Percentiles rank a stretch among this genome's conserved stretches.
Conservation (phyloP, 1,140 invertebrate species). For the Platyscapa corneri region DNA sequence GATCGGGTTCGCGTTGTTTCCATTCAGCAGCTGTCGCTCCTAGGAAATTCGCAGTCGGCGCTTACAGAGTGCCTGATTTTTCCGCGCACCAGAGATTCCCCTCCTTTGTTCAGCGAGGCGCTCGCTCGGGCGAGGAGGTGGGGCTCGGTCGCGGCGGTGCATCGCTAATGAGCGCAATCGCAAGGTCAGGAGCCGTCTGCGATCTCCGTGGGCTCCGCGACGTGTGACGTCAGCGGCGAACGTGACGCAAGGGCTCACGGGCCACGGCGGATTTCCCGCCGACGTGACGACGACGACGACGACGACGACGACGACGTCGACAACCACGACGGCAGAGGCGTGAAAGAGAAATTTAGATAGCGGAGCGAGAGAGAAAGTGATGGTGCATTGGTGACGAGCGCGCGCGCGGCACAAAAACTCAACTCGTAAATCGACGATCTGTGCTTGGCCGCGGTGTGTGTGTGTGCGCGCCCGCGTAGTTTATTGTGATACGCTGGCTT, state of each 20-base stretch:
- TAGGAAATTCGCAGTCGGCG: too few relatives aligned
- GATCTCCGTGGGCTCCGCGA: conserved; percentile 8
- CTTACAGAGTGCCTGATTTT: too few relatives aligned
- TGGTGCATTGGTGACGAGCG: neutral
- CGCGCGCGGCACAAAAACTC: neutral
- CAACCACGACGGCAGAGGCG: too few relatives aligned
- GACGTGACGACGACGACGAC: conserved; percentile 17
- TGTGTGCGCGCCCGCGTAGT: too few relatives aligned
- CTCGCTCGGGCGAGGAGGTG: too few relatives aligned
- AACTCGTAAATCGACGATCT: conserved; percentile 23
- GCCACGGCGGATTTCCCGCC: conserved; percentile 48
- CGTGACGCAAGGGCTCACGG: conserved; percentile 38
- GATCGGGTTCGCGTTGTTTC: too few relatives aligned
- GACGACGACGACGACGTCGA: neutral
- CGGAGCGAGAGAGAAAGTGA: conserved; percentile 20
- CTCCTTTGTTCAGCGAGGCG: neutral
- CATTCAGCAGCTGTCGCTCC: too few relatives aligned
- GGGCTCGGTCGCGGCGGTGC: conserved; percentile 33
- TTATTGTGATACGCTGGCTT: conserved; percentile 15
- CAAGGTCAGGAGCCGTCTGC: conserved; percentile 64
- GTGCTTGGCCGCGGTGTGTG: neutral
- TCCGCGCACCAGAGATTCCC: conserved; percentile 34
- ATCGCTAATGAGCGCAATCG: conserved; percentile 56
- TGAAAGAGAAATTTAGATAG: conserved; percentile 30
- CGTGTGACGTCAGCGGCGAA: conserved; percentile 54